phyloP scores from a whole-genome alignment of 2,797 vertebrate genomes.

The Falco biarmicus region DNA sequence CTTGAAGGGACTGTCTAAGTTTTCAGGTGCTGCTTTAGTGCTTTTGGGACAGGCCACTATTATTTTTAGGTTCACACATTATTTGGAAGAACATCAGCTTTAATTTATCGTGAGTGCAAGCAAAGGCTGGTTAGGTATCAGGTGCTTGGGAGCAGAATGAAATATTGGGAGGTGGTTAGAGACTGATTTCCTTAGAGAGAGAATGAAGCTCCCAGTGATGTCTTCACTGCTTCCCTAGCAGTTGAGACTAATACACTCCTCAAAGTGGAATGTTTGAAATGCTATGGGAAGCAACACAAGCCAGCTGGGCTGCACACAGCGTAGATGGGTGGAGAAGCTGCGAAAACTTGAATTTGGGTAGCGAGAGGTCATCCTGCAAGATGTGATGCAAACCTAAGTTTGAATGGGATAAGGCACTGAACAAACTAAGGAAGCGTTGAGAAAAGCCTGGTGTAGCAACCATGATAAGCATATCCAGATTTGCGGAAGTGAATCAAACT shows the following conservation, averaged over 20 bases:
- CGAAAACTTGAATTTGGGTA: not conserved
- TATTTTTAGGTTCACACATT: not conserved
- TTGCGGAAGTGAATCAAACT: not conserved
- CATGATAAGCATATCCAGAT: not conserved
- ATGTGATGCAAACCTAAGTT: not conserved
- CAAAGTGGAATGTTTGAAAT: not conserved
- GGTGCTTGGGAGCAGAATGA: not conserved
- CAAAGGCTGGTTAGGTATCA: not conserved
- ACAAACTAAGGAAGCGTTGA: not conserved
- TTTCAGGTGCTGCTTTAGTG: not conserved
- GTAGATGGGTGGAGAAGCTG: not conserved
- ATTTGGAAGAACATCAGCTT: not conserved
- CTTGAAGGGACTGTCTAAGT: not conserved
- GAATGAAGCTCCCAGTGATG: not conserved
- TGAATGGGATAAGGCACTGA: not conserved
- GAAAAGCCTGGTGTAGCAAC: not conserved
- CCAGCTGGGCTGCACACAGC: not conserved
- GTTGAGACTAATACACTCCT: not conserved
- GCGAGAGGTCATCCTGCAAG: not conserved
- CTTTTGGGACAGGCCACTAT: not conserved
- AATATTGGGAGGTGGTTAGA: not conserved
- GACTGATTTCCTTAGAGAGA: not conserved
- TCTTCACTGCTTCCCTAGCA: not conserved
- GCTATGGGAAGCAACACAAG: not conserved
- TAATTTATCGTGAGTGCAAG: not conserved